A percentile compares a stretch with the other conserved stretches of the same genome.
Evolutionary conservation across 2,797 vertebrate genomes (phyloP).

Genomic region (Propithecus deckenii): DNA sequence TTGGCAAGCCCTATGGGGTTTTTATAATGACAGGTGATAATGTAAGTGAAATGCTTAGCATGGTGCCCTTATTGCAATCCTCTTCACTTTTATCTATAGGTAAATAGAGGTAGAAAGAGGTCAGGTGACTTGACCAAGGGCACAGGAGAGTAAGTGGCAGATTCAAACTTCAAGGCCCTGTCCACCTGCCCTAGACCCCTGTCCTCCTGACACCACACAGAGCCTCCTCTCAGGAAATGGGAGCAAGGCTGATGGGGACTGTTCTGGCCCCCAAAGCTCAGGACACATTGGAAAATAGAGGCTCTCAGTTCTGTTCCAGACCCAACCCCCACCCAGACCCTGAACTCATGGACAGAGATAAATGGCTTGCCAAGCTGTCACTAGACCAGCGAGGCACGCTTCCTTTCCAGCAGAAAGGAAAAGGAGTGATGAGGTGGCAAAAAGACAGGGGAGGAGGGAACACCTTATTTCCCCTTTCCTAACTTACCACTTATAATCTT

Average conservation of each 20-base stretch:
- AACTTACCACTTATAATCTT: not conserved
- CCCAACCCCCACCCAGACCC: not conserved
- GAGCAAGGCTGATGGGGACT: not conserved
- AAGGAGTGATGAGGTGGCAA: not conserved
- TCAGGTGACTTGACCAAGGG: conserved; percentile 33
- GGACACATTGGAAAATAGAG: not conserved
- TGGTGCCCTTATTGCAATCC: not conserved
- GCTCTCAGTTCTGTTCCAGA: not conserved
- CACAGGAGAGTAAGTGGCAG: not conserved
- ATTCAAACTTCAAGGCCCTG: not conserved
- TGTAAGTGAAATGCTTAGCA: not conserved
- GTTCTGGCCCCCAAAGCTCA: not conserved
- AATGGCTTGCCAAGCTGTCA: not conserved
- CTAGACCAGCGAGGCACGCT: not conserved
- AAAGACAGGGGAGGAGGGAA: not conserved
- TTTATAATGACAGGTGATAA: not conserved
- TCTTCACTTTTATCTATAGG: not conserved
- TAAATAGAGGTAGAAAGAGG: not conserved
- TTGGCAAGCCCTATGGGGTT: not conserved
- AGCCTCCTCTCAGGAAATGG: not conserved
- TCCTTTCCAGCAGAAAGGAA: not conserved
- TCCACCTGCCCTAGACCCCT: not conserved
- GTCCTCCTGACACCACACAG: not conserved
- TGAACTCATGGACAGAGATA: not conserved
- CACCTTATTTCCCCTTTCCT: not conserved